These are phyloP conservation scores for Scomberomorus guttatus DNA, from an alignment of 2,797 vertebrate genomes.

Conservation along the genomic window DNA sequence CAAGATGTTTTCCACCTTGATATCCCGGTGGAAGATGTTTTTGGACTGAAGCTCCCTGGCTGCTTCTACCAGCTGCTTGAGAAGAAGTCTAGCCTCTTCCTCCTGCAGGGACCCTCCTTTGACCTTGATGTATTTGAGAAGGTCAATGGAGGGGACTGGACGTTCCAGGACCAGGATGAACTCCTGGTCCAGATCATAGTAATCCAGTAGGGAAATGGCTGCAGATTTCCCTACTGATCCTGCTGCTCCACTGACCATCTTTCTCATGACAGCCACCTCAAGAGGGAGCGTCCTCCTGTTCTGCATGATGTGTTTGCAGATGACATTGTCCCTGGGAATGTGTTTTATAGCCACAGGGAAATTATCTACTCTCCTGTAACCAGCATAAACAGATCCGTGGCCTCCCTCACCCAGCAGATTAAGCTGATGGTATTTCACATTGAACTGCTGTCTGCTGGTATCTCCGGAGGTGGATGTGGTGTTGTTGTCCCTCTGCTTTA, in stretches of 20 bases:
- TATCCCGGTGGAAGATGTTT: slow-evolving; percentile 8
- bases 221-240: not conserved
- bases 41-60: not conserved
- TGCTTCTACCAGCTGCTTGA: slow-evolving; percentile 16
- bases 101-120: not conserved
- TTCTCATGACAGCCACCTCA: too few relatives aligned
- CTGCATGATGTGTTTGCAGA: not conserved
- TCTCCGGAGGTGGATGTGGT: too few relatives aligned
- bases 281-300: not conserved
- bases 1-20: slow-evolving; percentile 9
- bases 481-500: too few relatives aligned
- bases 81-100: not conserved
- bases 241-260: too few relatives aligned
- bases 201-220: not conserved
- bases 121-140: not conserved
- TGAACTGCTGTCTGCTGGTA: too few relatives aligned
- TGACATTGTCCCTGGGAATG: not conserved
- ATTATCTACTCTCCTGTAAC: not conserved
- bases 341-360: slow-evolving; percentile 7
- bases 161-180: not conserved
- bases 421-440: not conserved
- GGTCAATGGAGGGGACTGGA: not conserved
- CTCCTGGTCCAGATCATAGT: not conserved
- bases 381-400: not conserved
- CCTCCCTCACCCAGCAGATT: not conserved